Evolutionary conservation across 2,888 invertebrate genomes (phyloP), one percentile per base, ranked within the genome.

Genomic region (Gisinianus flammeolus): DNA sequence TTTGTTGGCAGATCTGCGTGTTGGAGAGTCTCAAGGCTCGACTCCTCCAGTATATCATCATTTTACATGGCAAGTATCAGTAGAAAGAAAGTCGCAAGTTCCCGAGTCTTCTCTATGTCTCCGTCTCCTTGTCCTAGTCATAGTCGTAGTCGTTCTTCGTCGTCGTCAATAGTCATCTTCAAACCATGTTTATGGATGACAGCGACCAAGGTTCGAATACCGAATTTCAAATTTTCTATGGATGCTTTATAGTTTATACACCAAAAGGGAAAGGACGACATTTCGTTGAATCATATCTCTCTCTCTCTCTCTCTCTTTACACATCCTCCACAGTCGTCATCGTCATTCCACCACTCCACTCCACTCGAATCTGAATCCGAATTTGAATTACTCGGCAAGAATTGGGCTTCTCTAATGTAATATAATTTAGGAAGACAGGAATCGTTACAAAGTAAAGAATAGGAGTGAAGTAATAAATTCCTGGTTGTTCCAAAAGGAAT

Each of bases 401-500:
- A 22, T 22, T 10, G 56, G 24, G 31, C 56, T 56, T 58, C 33
- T 64, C 62, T n/a, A 66, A 66, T 52, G 69, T 72, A 77, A 77
- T 77, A 71, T 73, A 77, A 77, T 78, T 74, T 62, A 70, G 52
- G 19, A 70, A 75, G 78, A 78, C 70, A 70, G 30, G 70, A 78
- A 62, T 72, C 72, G 67, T 73, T 52, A 31, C 19, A 16, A 22
- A 26, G 69, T 22, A 56, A 1, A 30, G 56, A 31, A 30, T 3
- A n/a, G 28, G 56, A 71, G 56, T 71, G 26, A 74, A 79, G 77
- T 79, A 79, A 79, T 79, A 79, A 79, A 79, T 77, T 79, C 74
- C 64, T 74, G 77, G 74, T 79, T 77, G 74, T 77, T 71, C 44
- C 44, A 68, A 44, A 58, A 73, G 70, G 74, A 79, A 79, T 79